Percentiles rank a stretch among this genome's conserved stretches.
Evolutionary conservation across 2,888 invertebrate species (phyloP).

Genomic region (Drosophila niveifrons): DNA sequence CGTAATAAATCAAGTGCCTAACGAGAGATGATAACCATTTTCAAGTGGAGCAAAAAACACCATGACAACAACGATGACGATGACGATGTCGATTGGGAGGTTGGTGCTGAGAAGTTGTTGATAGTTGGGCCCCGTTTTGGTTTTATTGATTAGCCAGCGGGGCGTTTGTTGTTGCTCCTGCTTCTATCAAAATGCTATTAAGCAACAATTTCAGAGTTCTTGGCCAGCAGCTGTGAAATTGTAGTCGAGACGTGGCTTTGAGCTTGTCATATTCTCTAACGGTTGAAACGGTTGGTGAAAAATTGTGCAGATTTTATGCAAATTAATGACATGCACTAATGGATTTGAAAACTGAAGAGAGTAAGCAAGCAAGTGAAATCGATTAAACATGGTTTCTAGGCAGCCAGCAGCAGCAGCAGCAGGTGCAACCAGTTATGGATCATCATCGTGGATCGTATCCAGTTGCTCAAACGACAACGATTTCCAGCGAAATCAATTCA

Average conservation of each 20-base stretch:
- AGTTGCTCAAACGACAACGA: slow-evolving; percentile 34
- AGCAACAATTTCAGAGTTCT: slow-evolving; percentile 16
- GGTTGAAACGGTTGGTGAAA: slow-evolving; percentile 57
- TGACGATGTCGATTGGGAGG: slow-evolving; percentile 27
- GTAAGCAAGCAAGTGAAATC: slow-evolving; percentile 27
- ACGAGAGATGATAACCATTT: slow-evolving; percentile 72
- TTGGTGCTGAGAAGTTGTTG: slow-evolving; percentile 43
- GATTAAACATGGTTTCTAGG: slow-evolving; percentile 28
- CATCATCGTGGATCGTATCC: slow-evolving; percentile 44
- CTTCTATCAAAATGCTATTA: slow-evolving; percentile 25
- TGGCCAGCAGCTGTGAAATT: slow-evolving; percentile 46
- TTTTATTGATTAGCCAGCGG: slow-evolving; percentile 72
- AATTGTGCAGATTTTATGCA: slow-evolving; percentile 62
- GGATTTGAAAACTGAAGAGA: slow-evolving; percentile 55
- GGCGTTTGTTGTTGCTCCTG: slow-evolving; percentile 43
- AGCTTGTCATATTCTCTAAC: slow-evolving; percentile 52
- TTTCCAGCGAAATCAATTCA: slow-evolving; percentile 49
- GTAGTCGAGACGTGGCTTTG: slow-evolving; percentile 5
- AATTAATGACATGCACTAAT: slow-evolving; percentile 77
- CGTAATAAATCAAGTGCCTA: slow-evolving; percentile 63
- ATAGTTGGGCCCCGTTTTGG: slow-evolving; percentile 53
- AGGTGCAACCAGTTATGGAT: slow-evolving; percentile 61
- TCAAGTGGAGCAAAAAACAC: slow-evolving; percentile 15
- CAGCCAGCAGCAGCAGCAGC: too few relatives aligned
- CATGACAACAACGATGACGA: slow-evolving; percentile 3